Base-by-base conservation (phyloP, 2,113 vertebrate species). In the Aythya baeri region DNA sequence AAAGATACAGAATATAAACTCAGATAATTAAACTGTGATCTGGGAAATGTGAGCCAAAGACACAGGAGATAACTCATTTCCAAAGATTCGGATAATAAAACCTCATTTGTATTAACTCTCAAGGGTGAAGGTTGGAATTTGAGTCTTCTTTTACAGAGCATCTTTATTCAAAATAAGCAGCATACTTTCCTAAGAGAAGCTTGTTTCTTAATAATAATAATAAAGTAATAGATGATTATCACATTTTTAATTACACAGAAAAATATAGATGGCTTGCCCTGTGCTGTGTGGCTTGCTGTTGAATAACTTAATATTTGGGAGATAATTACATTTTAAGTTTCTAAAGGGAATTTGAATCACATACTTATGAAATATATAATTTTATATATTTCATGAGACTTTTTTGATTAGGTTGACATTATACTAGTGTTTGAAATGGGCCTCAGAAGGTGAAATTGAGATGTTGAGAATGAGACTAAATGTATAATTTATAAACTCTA, bases 401-500 rank as follows among this genome's bases (percentile, higher is more conserved):
- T 95, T 96, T 95, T 95, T 96, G 14, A 96, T 97, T 93, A 90
- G 75, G n/a, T 94, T 97, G 93, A 95, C 89, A 65, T 89, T 96
- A 89, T 59, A 91, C 68, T 95, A 79, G 96, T 97, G 81, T 96
- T 97, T 97, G 70, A 97, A 97, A 96, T 84, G 78, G 66, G 55
- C 66, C 59, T 94, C 63, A 84, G 95, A 88, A 95, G 66, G 27
- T 88, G 55, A 88, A 95, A 92, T 31, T 86, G 86, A 97, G 81
- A 96, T 78, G 31, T 82, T 96, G 81, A 83, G 91, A 95, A 97
- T 89, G 88, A 91, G 80, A 88, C 36, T n/a, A 66, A 93, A 94
- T 97, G 52, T 95, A 96, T 96, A 97, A 97, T 96, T 97, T 96
- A 97, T 96, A 97, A 97, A 96, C 79, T 95, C 94, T 96, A 94